A percentile compares a stretch with the other conserved stretches of the same genome.
phyloP scores from a whole-genome alignment of 2,113 vertebrate species.

The Neogobius melanostomus region DNA sequence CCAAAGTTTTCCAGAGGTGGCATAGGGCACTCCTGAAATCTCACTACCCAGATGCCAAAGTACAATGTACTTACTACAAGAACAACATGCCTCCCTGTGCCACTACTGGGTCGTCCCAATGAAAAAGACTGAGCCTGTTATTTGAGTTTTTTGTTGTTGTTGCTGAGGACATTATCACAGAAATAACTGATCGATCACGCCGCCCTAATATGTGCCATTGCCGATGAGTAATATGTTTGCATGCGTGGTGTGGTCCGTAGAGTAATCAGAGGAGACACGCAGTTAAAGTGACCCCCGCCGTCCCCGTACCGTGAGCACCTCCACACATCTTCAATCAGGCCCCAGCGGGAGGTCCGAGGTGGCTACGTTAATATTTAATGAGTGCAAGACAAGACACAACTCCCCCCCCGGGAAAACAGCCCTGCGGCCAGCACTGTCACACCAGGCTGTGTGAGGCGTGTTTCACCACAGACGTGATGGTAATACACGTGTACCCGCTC shows the following conservation, averaged over 20 bases:
- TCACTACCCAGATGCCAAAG: too few relatives aligned
- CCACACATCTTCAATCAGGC: constrained; percentile 56
- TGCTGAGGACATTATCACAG: too few relatives aligned
- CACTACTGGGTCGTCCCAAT: too few relatives aligned
- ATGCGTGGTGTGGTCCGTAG: constrained; percentile 28
- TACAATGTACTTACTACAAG: too few relatives aligned
- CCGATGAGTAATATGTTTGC: constrained; percentile 48
- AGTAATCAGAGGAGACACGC: constrained; percentile 56
- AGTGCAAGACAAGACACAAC: constrained; percentile 50
- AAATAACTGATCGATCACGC: too few relatives aligned
- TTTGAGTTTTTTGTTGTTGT: too few relatives aligned
- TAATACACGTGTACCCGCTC: not conserved
- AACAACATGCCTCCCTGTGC: too few relatives aligned
- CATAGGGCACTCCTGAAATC: too few relatives aligned
- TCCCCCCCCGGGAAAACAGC: constrained; percentile 25
- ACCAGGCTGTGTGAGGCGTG: not conserved
- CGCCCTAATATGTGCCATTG: not conserved
- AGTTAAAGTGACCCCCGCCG: constrained; percentile 59
- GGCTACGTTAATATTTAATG: constrained; percentile 74
- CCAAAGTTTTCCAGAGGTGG: too few relatives aligned
- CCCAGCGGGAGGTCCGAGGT: constrained; percentile 49
- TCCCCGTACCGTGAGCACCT: constrained; percentile 26
- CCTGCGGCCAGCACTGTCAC: constrained; percentile 2
- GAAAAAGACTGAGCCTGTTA: too few relatives aligned
- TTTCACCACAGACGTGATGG: not conserved